Conservation (phyloP, 1,140 invertebrate genomes). For the Drosophila grimshawi region DNA sequence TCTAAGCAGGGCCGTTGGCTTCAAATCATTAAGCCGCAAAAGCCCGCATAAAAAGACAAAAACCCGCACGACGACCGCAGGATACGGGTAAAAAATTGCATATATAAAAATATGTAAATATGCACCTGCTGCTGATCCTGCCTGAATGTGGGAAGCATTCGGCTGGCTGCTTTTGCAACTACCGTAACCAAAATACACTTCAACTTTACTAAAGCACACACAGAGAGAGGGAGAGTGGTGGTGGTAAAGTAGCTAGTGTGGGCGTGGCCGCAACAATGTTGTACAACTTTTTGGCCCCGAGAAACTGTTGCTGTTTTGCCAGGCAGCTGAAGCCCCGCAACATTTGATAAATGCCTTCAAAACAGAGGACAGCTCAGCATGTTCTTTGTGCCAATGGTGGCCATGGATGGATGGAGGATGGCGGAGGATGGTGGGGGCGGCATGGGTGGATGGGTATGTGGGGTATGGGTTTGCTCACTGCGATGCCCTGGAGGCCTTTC, state of each 20-base stretch:
- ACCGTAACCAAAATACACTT: slow-evolving; percentile 61
- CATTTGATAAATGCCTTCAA: slow-evolving; percentile 77
- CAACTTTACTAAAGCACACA: slow-evolving; percentile 58
- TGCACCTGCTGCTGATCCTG: slow-evolving; percentile 63
- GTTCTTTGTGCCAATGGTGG: background rate
- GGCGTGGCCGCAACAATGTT: slow-evolving; percentile 52
- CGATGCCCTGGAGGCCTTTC: slow-evolving; percentile 66
- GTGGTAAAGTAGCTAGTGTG: background rate
- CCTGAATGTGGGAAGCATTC: background rate
- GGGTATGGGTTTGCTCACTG: slow-evolving; percentile 9
- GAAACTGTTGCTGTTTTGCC: slow-evolving; percentile 78
- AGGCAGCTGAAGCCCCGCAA: slow-evolving; percentile 65
- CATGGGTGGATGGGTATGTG: background rate
- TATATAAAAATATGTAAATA: slow-evolving; percentile 75
- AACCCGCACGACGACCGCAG: slow-evolving; percentile 33
- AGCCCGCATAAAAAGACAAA: slow-evolving; percentile 14
- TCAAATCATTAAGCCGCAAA: slow-evolving; percentile 76
- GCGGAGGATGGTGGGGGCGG: too few relatives aligned
- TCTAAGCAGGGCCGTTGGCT: slow-evolving; percentile 57
- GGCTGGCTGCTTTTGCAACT: slow-evolving; percentile 18
- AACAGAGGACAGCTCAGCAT: slow-evolving; percentile 30
- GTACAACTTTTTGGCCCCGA: slow-evolving; percentile 56
- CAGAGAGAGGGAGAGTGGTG: background rate
- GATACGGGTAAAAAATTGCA: slow-evolving; percentile 43
- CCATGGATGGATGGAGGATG: background rate